Base-by-base conservation (phyloP, 2,888 invertebrate species). In the Heliconius ethilla region DNA sequence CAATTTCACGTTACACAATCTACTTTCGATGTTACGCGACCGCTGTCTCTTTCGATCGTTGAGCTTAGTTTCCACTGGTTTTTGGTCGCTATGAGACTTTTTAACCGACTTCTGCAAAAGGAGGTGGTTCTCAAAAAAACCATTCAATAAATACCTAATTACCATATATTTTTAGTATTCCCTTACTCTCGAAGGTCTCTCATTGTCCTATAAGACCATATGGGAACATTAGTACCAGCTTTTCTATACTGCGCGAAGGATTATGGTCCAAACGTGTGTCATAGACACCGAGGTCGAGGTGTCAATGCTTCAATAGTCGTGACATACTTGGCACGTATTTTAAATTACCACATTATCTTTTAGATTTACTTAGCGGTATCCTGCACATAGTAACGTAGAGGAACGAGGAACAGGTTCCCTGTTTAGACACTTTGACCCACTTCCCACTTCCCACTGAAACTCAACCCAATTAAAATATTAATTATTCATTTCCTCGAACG, bases 11-110 rank as follows among this genome's bases (percentile, higher is more conserved):
- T 80, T 80, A 76, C 77, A 79, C 79, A 80, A 80, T 79, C 66
- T 73, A 79, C 80, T 80, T 80, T 80, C 79, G 75, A 79, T 74
- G 62, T 80, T 80, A 80, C 75, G 79, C 51, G 73, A 77, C 74
- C 69, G 55, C 77, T 80, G 72, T 75, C 80, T 77, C 80, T 77
- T 69, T 77, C 65, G 63, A 45, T 66, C 51, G 76, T 78, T 77
- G 55, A 70, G 69, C 25, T 77, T 59, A n/a, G 15, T 51, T 25
- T 77, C 63, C 69, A 70, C 59, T 77, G 25, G 18, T 7, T 15
- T 40, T 45, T 25, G 1, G 25, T 2, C 18, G 45, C 33, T 72
- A 33, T 33, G 37, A 59, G 7, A 5, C 6, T 67, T 10, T n/a
- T 59, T 59, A 59, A 10, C 51, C 22, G 22, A 51, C 1, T 51